Evolutionary conservation across 2,888 invertebrate species (phyloP), one percentile per base, ranked within the genome.

Genomic region (Autographa pulchrina): DNA sequence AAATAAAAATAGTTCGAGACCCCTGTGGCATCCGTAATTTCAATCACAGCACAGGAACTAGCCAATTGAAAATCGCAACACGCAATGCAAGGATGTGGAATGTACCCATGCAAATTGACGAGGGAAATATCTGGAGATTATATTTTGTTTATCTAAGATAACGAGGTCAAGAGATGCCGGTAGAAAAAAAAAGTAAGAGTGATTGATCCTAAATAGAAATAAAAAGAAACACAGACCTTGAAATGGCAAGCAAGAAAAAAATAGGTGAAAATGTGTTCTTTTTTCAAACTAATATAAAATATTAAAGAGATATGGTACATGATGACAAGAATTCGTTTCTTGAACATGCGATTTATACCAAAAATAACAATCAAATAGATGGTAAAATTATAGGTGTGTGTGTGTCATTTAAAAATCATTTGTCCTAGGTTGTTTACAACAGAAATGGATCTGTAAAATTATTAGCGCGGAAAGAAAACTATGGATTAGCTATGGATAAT

Each of bases 401-500:
- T n/a, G 48, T 48, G 48, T 48, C n/a, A 48, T 0, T n/a, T 16
- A 48, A 48, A 16, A 48, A 6, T 16, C 4, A n/a, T 3, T 48
- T 6, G n/a, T n/a, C 5, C 14, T n/a, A 8, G 48, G n/a, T n/a
- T n/a, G n/a, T n/a, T n/a, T n/a, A n/a, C 16, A 48, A 48, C n/a
- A 48, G 48, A 48, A 48, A 48, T 48, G 48, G 48, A n/a, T n/a
- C n/a, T 48, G n/a, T 6, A 43, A 43, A 16, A 48, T 48, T 48
- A 48, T 48, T 48, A n/a, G 48, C 48, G n/a, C 54, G 25, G 20
- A 56, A 25, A 20, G 54, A 20, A 56, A 59, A 68, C 62, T 65
- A 70, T 60, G 2, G 62, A 73, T 76, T 66, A 41, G 69, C 0
- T 58, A 69, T 54, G 61, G 69, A 48, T 62, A 68, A 74, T 67